Conservation (phyloP, 2,113 vertebrate genomes). For the Gambusia holbrooki region DNA sequence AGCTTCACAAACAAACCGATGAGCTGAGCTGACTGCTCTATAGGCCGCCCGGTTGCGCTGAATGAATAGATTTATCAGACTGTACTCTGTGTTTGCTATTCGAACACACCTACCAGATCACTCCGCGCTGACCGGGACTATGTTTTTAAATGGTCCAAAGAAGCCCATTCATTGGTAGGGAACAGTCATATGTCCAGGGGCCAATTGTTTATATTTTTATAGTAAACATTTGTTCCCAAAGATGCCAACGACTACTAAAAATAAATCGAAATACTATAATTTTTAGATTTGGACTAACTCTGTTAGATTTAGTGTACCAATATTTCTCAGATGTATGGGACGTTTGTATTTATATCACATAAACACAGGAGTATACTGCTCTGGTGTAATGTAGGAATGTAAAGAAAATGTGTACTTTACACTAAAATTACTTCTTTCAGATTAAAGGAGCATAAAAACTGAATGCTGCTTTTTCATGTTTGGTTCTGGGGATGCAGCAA, state of each 20-base stretch:
- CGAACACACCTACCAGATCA: conserved; percentile 71
- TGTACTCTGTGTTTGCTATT: conserved; percentile 11
- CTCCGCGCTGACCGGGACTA: conserved; percentile 75
- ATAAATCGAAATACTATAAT: not conserved
- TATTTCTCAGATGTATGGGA: too few species aligned
- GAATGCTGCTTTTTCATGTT: too few species aligned
- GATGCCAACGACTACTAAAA: not conserved
- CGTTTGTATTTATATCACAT: too few species aligned
- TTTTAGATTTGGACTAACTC: too few species aligned
- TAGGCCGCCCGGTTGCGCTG: conserved; percentile 37
- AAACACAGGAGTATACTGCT: too few species aligned
- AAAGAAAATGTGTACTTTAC: too few species aligned
- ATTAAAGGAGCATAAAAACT: too few species aligned
- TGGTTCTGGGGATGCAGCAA: too few species aligned
- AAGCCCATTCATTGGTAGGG: conserved; percentile 67
- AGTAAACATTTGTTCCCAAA: conserved; percentile 20
- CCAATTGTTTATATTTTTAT: conserved; percentile 47
- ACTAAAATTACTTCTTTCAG: too few species aligned
- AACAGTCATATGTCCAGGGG: conserved; percentile 40
- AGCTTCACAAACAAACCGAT: not conserved
- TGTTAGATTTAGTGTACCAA: too few species aligned
- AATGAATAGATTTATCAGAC: conserved; percentile 12
- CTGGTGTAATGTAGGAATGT: too few species aligned
- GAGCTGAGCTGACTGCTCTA: not conserved
- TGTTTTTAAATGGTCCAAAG: conserved; percentile 85